These are phyloP conservation scores for Drosophila ambigua DNA, from an alignment of 1,140 invertebrate genomes.

Conservation along the genomic window DNA sequence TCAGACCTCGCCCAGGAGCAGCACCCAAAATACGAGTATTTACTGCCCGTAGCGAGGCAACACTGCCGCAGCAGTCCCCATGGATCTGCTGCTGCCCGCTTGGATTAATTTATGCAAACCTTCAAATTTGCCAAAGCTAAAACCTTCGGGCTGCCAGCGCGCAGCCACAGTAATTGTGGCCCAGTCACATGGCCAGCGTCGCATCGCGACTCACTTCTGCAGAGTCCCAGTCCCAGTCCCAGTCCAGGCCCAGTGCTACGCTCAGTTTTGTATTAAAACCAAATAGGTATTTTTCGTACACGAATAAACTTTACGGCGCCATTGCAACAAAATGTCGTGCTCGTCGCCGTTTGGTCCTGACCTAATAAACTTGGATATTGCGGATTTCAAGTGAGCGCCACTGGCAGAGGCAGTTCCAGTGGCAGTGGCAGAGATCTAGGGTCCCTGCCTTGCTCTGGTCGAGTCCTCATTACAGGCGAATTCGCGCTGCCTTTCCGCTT, in stretches of 20 bases:
- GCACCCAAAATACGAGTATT: too few species aligned
- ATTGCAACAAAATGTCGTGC: constrained; percentile 58
- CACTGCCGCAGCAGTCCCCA: not conserved
- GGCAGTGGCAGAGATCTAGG: not conserved
- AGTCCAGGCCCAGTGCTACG: not conserved
- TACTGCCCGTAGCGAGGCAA: not conserved
- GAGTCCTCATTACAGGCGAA: constrained; percentile 41
- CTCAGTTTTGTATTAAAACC: constrained; percentile 26
- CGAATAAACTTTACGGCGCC: constrained; percentile 67
- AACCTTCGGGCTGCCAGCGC: constrained; percentile 12
- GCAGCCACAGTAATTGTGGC: constrained; percentile 66
- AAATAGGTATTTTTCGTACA: constrained; percentile 58
- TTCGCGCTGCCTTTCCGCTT: constrained; percentile 50
- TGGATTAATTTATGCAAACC: constrained; percentile 57
- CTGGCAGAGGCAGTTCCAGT: not conserved
- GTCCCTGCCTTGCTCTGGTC: too few species aligned
- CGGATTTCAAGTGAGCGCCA: constrained; percentile 44
- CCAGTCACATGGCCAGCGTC: constrained; percentile 44
- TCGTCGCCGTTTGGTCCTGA: constrained; percentile 22
- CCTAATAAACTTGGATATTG: constrained; percentile 66
- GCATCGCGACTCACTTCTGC: constrained; percentile 31
- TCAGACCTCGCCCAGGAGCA: too few species aligned
- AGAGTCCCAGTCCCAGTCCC: not conserved
- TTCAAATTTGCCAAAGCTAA: constrained; percentile 56
- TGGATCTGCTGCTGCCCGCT: not conserved